Evolutionary conservation across 2,113 vertebrate genomes (phyloP), one percentile per base, ranked within the genome.

Genomic region (Callipepla squamata): DNA sequence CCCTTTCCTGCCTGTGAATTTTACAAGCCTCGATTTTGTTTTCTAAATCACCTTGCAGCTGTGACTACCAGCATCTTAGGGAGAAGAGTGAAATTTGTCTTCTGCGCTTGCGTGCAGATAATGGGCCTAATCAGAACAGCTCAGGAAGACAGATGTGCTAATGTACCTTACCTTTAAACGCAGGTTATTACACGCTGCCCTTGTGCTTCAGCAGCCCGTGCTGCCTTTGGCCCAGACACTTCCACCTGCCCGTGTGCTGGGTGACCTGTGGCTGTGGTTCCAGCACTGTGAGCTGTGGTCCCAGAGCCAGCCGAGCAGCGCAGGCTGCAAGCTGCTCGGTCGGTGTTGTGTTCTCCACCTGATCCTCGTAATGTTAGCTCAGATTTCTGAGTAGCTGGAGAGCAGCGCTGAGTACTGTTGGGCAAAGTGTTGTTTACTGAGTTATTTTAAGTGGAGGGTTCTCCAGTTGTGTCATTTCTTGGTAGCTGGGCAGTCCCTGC

Each of bases 251-350:
- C 19, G 2, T 26, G 65, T 66, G 16, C 57, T 5, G 11, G 7
- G 40, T 69, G 36, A 22, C 25, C 61, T 16, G 26, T 1, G 47
- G 6, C 34, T 70, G 66, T 34, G 16, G 1, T 22, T 15, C 0
- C 32, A 51, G 5, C 48, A 25, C 48, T 40, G 1, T 40, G 36
- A 12, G 12, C 2, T 23, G 44, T 45, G 47, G 69, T 12, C 8
- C 2, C 1, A 6, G 69, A 13, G 13, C 10, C 30, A 47, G 45
- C 17, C 28, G 16, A 10, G 0, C 8, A 32, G 15, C 14, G 22
- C 42, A 42, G 63, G 44, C 57, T 65, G 69, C 14, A 22, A 66
- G 69, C 45, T 1, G 1, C 48, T 19, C n/a, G 1, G 6, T 92
- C 17, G 40, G 5, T 38, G 14, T 21, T 63, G 0, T 9, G 3